Percentiles rank a stretch among this genome's conserved stretches.
These are phyloP conservation scores for Dynastes hyllus DNA, from an alignment of 2,888 invertebrate species.

Conservation along the genomic window DNA sequence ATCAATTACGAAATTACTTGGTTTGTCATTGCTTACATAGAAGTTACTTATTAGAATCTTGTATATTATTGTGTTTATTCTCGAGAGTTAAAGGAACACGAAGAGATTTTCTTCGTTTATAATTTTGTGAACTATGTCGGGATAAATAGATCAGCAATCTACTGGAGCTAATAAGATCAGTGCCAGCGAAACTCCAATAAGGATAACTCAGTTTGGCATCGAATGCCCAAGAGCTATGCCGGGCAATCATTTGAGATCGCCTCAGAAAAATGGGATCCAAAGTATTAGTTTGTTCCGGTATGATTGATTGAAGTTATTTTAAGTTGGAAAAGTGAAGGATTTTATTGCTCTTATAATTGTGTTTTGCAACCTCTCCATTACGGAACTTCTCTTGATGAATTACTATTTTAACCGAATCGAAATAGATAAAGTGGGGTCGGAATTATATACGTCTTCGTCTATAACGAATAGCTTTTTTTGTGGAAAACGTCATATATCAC, in stretches of 20 bases:
- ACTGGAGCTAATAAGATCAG: constrained; percentile 68
- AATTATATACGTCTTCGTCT: neutral
- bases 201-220: constrained; percentile 68
- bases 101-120: constrained; percentile 26
- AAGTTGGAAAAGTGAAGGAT: constrained; percentile 44
- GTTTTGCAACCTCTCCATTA: constrained; percentile 13
- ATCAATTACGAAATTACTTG: neutral
- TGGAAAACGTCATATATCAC: too few species aligned
- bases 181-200: constrained; percentile 68
- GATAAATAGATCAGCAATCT: constrained; percentile 69
- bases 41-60: too few species aligned
- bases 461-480: neutral
- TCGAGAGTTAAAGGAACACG: neutral
- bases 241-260: constrained; percentile 61
- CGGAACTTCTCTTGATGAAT: constrained; percentile 15
- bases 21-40: neutral
- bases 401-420: constrained; percentile 7
- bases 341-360: constrained; percentile 43
- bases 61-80: neutral
- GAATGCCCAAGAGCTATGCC: constrained; percentile 64
- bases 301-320: constrained; percentile 51
- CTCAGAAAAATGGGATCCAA: constrained; percentile 53
- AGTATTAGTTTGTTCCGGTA: constrained; percentile 50
- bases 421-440: neutral
- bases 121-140: constrained; percentile 45